A percentile compares a stretch with the other conserved stretches of the same genome.
Conservation (phyloP, 37 sponge, comb jelly and placozoan species). For the Petrosia ficiformis region DNA sequence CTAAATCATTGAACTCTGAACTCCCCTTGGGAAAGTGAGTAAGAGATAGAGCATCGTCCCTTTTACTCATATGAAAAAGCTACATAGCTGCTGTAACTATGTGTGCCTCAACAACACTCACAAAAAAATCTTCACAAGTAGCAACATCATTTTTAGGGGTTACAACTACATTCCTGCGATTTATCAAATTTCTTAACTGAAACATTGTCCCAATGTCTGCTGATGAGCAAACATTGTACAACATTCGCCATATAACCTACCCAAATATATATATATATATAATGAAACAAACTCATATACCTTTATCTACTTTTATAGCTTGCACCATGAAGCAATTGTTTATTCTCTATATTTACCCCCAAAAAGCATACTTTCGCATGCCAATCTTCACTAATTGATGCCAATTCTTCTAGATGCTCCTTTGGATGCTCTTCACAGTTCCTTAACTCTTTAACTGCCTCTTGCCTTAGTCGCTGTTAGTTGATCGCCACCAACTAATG, state of each 20-base stretch:
- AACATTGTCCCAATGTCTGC: constrained; percentile 25
- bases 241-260: constrained; percentile 44
- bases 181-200: constrained; percentile 41
- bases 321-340: too few species aligned
- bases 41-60: not conserved
- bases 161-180: constrained; percentile 31
- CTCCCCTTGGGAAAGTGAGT: constrained; percentile 6
- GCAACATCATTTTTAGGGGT: constrained; percentile 5
- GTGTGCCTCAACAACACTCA: constrained; percentile 17
- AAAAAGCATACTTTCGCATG: too few species aligned
- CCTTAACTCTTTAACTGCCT: too few species aligned
- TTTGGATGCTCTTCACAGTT: too few species aligned
- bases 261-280: not conserved
- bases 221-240: constrained; percentile 25
- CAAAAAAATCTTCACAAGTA: constrained; percentile 34
- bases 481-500: too few species aligned
- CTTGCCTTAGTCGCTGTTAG: too few species aligned
- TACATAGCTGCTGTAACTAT: constrained; percentile 28
- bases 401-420: too few species aligned
- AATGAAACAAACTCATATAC: not conserved
- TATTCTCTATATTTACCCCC: too few species aligned
- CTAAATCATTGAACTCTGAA: too few species aligned
- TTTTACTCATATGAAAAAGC: constrained; percentile 10
- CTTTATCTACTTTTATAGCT: too few species aligned
- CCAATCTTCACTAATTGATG: too few species aligned